Percentiles rank a stretch among this genome's conserved stretches.
phyloP scores from a whole-genome alignment of 2,888 invertebrate species.

The Agriopis leucophaearia region DNA sequence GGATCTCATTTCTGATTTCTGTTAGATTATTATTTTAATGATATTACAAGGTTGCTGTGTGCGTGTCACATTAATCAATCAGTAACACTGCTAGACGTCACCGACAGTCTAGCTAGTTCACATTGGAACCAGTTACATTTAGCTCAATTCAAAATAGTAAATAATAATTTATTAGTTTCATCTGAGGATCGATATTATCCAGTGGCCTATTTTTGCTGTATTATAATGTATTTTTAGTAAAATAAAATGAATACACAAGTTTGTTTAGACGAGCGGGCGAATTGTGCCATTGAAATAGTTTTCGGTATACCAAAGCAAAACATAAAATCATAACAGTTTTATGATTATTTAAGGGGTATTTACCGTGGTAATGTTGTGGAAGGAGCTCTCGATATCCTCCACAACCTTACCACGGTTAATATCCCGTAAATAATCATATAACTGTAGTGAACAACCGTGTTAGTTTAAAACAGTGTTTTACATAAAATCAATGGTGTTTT shows the following conservation, averaged over 20 bases:
- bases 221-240: not conserved
- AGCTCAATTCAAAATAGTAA: not conserved
- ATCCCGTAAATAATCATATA: too few relatives aligned
- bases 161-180: not conserved
- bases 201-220: not conserved
- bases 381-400: too few relatives aligned
- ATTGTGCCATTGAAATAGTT: conserved; percentile 48
- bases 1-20: too few relatives aligned
- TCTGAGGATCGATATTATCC: not conserved
- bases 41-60: conserved; percentile 26
- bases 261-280: conserved; percentile 51
- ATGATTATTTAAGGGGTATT: too few relatives aligned
- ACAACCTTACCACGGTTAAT: too few relatives aligned
- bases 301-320: conserved; percentile 34
- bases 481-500: too few relatives aligned
- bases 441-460: too few relatives aligned
- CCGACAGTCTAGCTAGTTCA: too few relatives aligned
- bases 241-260: too few relatives aligned
- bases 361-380: too few relatives aligned
- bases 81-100: too few relatives aligned
- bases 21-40: conserved; percentile 14
- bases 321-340: not conserved
- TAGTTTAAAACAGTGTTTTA: too few relatives aligned
- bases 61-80: not conserved
- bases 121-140: not conserved